Evolutionary conservation across 2,888 invertebrate genomes (phyloP), one percentile per base, ranked within the genome.

Genomic region (Ophion obscuratus): DNA sequence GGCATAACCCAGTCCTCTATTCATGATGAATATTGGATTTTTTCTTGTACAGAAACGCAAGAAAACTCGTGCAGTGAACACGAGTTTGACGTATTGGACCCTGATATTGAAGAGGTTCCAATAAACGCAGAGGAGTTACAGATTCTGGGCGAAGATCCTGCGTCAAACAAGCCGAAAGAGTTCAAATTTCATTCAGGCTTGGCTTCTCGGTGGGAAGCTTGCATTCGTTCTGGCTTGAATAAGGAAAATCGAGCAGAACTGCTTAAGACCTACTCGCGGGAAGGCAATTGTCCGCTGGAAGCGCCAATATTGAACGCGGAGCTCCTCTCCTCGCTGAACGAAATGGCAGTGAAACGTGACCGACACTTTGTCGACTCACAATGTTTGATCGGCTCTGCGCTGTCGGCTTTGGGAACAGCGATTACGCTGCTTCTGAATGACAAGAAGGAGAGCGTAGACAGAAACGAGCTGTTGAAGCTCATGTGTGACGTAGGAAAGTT

Each of bases 361-460:
- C 77, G 70, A n/a, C 81, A 87, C 61, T 87, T 87, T 40, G 14
- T 84, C 0, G 64, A 75, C 14, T 75, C 71, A 3, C 87, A 87
- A 57, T 62, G 71, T 40, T 6, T 84, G 3, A 53, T 84, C 10
- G 82, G 87, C 36, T 84, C 84, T 14, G 83, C 87, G 2, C 27
- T 87, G 79, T 62, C 86, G 5, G 79, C 80, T 0, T 59, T 82
- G 27, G 82, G 82, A 64, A 4, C 76, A 53, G 87, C 66, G 4
- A 84, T 82, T 27, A 81, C 84, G 5, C 64, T 80, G 2, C 71
- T 87, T 7, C 11, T 83, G 47, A 75, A 81, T 9, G 73, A 79
- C 7, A 76, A 64, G 11, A 71, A 71, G 0, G 81, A 80, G 7
- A 44, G 53, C 7, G 57, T 78, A 9, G 80, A 73, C 59, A 81